Evolutionary conservation across 1,140 invertebrate species (phyloP).

Genomic region (Teleopsis dalmanni): DNA sequence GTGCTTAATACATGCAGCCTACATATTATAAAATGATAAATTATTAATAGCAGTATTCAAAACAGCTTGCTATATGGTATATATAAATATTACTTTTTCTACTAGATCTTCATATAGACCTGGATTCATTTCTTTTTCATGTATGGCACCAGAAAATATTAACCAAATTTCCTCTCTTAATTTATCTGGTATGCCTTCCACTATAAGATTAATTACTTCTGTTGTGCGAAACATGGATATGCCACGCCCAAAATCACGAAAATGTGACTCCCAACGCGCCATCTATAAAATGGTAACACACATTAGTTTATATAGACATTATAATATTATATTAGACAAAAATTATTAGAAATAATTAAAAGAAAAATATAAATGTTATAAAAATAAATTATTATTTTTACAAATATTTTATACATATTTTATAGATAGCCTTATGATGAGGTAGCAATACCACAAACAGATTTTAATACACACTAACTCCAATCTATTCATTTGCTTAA

Average conservation of each 20-base stretch:
- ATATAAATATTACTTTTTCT: constrained; percentile 56
- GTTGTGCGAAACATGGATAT: constrained; percentile 89
- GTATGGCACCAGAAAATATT: constrained; percentile 73
- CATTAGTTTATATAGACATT: too few relatives aligned
- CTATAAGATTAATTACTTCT: constrained; percentile 77
- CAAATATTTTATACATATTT: too few relatives aligned
- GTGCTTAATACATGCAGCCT: constrained; percentile 51
- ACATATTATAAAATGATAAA: neutral
- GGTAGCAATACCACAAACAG: too few relatives aligned
- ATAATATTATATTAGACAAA: too few relatives aligned
- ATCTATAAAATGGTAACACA: too few relatives aligned
- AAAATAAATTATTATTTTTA: too few relatives aligned
- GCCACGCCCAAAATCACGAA: constrained; percentile 85
- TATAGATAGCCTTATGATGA: too few relatives aligned
- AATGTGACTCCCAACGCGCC: constrained; percentile 85
- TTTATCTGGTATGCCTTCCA: constrained; percentile 84
- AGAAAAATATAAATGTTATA: too few relatives aligned
- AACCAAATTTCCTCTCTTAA: constrained; percentile 91
- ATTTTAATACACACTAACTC: too few relatives aligned
- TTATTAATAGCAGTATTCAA: neutral
- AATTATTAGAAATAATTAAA: too few relatives aligned
- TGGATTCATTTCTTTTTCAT: constrained; percentile 66
- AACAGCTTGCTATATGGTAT: neutral
- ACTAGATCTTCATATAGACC: constrained; percentile 82
- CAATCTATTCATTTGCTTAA: too few relatives aligned